These are phyloP conservation scores for Xanthia icteritia DNA, from an alignment of 2,888 invertebrate species.

Conservation along the genomic window DNA sequence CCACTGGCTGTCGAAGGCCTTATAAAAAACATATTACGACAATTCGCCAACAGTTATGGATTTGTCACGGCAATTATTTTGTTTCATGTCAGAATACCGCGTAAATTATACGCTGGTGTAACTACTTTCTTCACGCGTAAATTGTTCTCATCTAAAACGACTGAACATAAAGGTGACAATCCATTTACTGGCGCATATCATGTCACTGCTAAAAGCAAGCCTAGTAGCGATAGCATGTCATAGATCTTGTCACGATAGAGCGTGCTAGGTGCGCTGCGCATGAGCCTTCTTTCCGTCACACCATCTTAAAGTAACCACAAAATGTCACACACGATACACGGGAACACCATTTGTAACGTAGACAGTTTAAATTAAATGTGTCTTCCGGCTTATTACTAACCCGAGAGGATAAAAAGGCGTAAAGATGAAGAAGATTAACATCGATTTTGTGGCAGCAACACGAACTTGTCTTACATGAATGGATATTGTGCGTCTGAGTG, in stretches of 20 bases:
- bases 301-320: constrained; percentile 29
- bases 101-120: constrained; percentile 42
- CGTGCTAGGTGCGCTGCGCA: constrained; percentile 4
- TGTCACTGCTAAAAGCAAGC: constrained; percentile 16
- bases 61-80: constrained; percentile 61
- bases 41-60: constrained; percentile 62
- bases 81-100: constrained; percentile 15
- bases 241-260: constrained; percentile 50
- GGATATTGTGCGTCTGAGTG: constrained; percentile 72
- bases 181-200: constrained; percentile 19
- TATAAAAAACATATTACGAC: constrained; percentile 59
- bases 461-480: constrained; percentile 77
- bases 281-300: constrained; percentile 17
- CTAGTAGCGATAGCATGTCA: constrained; percentile 24
- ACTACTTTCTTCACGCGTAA: constrained; percentile 34
- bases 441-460: constrained; percentile 76
- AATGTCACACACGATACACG: constrained; percentile 49
- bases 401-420: constrained; percentile 53
- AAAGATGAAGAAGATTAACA: constrained; percentile 72
- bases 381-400: constrained; percentile 67
- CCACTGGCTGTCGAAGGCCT: constrained; percentile 74
- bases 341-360: constrained; percentile 41
- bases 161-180: constrained; percentile 13
- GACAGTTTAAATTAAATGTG: constrained; percentile 58
- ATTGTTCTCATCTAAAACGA: constrained; percentile 31